Evolutionary conservation across 2,797 vertebrate species (phyloP), one percentile per base, ranked within the genome.

Genomic region (Hippopotamyrus pictus): DNA sequence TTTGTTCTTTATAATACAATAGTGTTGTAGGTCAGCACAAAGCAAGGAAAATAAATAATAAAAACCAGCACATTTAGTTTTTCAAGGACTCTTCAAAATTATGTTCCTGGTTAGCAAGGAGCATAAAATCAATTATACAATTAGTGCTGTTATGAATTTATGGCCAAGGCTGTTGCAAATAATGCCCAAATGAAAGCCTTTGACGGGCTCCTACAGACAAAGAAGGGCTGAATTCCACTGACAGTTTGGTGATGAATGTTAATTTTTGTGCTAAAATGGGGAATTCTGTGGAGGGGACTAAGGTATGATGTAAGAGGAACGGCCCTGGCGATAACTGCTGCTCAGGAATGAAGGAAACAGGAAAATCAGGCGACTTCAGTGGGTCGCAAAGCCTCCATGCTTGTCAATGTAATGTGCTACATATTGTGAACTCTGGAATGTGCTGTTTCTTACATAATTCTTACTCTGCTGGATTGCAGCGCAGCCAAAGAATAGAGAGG

Each of bases 121-220:
- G 53, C 85, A 54, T 86, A n/a, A 33, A 57, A 86, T 57, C 85
- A 86, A 86, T 86, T 53, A 86, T 53, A 41, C 25, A 57, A 69
- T 88, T 46, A 33, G 9, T 41, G 37, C 87, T 46, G 57, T 41
- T 88, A n/a, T 65, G 59, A 65, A 88, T 88, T 57, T 65, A 65
- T 69, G 22, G 22, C 37, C 54, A 88, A 88, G 57, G 37, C 57
- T 88, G 87, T 19, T 46, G 44, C 87, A 65, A 88, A 88, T 44
- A 57, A 22, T 22, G 41, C 9, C 3, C 9, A 9, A 65, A 48
- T n/a, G 8, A 22, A 88, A n/a, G 37, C 57, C 22, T 19, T 33
- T 46, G 57, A 5, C 1, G 37, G 14, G 19, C 57, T 29, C 4
- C 33, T 62, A 19, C 41, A 65, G 57, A 86, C 50, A 86, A 50